Base-by-base conservation (phyloP, 2,888 invertebrate species). In the Oxyscelio sp. region DNA sequence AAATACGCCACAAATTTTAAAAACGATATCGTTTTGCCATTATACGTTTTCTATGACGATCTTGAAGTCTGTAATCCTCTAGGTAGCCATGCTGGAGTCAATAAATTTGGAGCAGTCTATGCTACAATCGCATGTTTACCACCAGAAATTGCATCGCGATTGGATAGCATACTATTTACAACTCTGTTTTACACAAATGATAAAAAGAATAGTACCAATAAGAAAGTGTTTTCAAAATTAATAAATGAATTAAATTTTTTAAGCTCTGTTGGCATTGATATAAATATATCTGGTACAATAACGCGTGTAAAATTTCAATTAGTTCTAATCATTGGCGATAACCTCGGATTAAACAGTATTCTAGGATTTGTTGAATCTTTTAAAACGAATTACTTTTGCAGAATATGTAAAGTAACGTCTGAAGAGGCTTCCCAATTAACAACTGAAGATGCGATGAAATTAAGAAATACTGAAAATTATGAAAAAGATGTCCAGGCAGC, bases 191-290 rank as follows among this genome's bases (percentile, higher is more conserved):
- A 68, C 43, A 48, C 56, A 48, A 68, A 27, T 56, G 40, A 68
- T 43, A 68, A 68, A 43, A 68, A 56, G 38, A 15, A 56, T 43
- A 56, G 22, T 17, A 17, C 40, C 17, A 68, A 68, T 43, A 8
- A 40, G 43, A 54, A 68, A 43, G 13, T 27, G 6, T 68, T 68
- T 56, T 54, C 43, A 11, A 27, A 15, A 56, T 56, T 68, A 56
- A 68, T 68, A 11, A 40, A 68, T 43, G 68, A 68, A 56, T 27
- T 68, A 17, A 68, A 68, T 43, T 68, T 43, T 68, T 68, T 68
- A 27, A 68, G 43, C 21, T 4, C 45, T 9, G 27, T 4, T 13
- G 63, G 63, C 0, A 63, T 63, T 6, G 17, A 24, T 11, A 63
- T 63, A 24, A 27, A 48, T 11, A 43, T 63, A 34, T 34, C 34